Base-by-base conservation (phyloP, 2,888 invertebrate genomes). In the Celastrina argiolus region DNA sequence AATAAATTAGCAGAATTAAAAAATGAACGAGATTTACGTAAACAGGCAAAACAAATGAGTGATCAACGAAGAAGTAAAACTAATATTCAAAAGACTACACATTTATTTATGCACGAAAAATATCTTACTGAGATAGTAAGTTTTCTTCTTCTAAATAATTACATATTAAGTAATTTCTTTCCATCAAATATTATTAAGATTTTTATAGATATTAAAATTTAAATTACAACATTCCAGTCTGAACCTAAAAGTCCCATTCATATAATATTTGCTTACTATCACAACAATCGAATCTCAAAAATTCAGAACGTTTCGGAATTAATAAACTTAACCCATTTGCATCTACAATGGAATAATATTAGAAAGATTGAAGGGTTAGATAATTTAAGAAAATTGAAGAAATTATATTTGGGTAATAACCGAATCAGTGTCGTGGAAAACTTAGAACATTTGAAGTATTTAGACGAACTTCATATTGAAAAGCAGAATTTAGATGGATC, bases 301-400 rank as follows among this genome's bases (percentile, higher is more conserved):
- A 94, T 98, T 26, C 93, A 95, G 79, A 95, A 96, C 75, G 78
- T 98, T 7, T 89, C 94, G 63, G 81, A 87, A 28, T 87, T 96
- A 3, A 87, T 83, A 63, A 94, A 94, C 73, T 82, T 96, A 56
- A 94, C 94, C 1, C 93, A 95, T 73, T 85, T 95, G 61, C 96
- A 94, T 81, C 81, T 95, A 16, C 96, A 95, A 83, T 96, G 95
- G 87, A 97, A 97, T 78, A 94, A 94, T 78, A 94, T 97, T 70
- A 87, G 85, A 0, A 94, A 94, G 81, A 92, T 97, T 1, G 93
- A 95, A 76, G 94, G 95, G 63, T 80, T 97, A 51, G 81, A 93
- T 14, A 80, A 82, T 22, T 84, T 96, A 66, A 84, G 81, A 39
- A 94, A 94, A 70, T 84, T 98, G 65, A 94, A 94, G 72, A 96